These are phyloP conservation scores for Eptesicus fuscus DNA, from an alignment of 2,113 vertebrate genomes.

Conservation along the genomic window DNA sequence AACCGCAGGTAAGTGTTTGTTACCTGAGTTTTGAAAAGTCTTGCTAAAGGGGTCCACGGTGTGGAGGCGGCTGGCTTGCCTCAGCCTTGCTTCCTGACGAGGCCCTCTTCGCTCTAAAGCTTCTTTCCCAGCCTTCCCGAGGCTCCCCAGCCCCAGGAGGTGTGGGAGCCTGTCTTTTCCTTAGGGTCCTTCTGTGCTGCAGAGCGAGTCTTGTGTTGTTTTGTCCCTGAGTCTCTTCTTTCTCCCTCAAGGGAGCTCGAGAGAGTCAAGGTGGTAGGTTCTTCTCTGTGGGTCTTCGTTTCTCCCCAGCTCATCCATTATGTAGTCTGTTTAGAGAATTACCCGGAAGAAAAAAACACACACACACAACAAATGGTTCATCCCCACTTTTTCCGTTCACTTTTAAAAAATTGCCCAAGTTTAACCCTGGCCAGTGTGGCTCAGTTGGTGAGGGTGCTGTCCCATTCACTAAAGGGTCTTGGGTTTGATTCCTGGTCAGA, in stretches of 20 bases:
- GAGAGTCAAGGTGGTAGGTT: neutral
- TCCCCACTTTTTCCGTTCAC: constrained; percentile 10
- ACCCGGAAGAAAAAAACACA: neutral
- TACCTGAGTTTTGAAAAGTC: neutral
- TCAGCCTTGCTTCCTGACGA: neutral
- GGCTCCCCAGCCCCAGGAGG: neutral
- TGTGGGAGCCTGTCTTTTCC: neutral
- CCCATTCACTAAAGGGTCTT: too few relatives aligned
- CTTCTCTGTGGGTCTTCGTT: neutral
- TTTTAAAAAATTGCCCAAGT: neutral
- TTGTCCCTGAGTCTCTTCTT: neutral
- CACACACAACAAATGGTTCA: constrained; percentile 25
- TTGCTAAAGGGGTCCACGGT: neutral
- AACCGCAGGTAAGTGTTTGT: neutral
- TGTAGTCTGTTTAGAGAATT: neutral
- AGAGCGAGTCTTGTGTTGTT: neutral
- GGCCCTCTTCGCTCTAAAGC: neutral
- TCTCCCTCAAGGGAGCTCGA: neutral
- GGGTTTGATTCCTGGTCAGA: too few relatives aligned
- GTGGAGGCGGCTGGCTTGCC: neutral
- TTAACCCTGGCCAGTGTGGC: too few relatives aligned
- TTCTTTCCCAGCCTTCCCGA: neutral
- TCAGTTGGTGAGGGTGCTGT: too few relatives aligned
- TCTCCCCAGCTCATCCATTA: neutral
- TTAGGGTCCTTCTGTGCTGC: neutral